Conservation (phyloP, 2,113 vertebrate species). For the Coracopsis vasa region DNA sequence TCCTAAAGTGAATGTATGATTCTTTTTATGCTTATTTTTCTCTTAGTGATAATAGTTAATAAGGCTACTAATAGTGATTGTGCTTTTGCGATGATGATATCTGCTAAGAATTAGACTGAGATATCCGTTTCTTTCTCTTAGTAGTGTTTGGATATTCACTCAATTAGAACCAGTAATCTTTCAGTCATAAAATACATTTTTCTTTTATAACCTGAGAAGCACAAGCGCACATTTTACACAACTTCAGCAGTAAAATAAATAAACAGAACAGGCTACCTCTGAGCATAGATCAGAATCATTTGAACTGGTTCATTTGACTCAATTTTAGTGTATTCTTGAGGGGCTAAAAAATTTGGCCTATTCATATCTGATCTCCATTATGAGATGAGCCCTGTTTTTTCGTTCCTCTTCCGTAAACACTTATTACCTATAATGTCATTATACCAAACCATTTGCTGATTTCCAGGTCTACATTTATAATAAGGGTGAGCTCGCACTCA, state of each 20-base stretch:
- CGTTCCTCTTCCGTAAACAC: not conserved
- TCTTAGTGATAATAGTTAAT: not conserved
- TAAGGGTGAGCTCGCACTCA: not conserved
- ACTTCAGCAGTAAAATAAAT: not conserved
- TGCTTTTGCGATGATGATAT: not conserved
- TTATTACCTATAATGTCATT: not conserved
- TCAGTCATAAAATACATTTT: not conserved
- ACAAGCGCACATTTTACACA: not conserved
- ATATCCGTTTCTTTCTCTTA: not conserved
- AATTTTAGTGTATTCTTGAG: not conserved
- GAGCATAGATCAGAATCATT: not conserved
- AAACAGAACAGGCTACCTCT: not conserved
- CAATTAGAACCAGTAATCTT: not conserved
- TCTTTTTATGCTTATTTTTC: not conserved
- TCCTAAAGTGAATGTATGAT: not conserved
- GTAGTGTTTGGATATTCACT: not conserved
- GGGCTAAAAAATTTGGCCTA: not conserved
- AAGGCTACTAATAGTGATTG: not conserved
- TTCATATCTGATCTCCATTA: not conserved
- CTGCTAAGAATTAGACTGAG: not conserved
- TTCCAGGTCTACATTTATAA: not conserved
- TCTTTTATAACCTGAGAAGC: not conserved
- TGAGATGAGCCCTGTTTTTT: not conserved
- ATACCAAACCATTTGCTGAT: not conserved
- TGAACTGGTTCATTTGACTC: not conserved